phyloP scores from a whole-genome alignment of 2,113 vertebrate genomes.

The Spheniscus mendiculus region DNA sequence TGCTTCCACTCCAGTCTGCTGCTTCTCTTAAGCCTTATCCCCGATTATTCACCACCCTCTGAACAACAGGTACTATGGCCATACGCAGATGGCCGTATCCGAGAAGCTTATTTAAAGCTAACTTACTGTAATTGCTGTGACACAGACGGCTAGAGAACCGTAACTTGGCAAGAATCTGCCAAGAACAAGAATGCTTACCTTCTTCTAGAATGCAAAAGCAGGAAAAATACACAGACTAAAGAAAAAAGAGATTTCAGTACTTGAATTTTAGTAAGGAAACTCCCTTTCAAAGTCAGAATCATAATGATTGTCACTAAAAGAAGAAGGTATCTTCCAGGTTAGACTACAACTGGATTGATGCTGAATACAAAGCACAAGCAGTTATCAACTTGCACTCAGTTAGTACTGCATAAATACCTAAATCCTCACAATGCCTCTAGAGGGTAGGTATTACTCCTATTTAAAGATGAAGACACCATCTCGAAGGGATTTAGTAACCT shows the following conservation, averaged over 20 bases:
- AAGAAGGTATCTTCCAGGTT: background rate
- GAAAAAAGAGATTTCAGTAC: background rate
- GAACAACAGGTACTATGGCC: constrained; percentile 52
- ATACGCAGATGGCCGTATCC: constrained; percentile 74
- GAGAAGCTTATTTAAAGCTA: constrained; percentile 59
- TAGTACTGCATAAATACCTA: background rate
- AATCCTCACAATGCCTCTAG: background rate
- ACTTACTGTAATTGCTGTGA: background rate
- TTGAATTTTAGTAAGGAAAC: background rate
- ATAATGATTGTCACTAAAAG: background rate
- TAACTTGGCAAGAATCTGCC: background rate
- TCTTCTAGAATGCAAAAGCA: background rate
- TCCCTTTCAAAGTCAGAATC: background rate
- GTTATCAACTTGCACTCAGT: background rate
- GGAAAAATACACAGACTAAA: background rate
- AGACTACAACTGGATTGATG: background rate
- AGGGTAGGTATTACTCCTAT: background rate
- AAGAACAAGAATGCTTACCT: background rate
- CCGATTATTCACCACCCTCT: constrained; percentile 79
- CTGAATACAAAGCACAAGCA: background rate
- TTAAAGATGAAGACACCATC: constrained; percentile 28
- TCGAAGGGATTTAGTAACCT: constrained; percentile 44
- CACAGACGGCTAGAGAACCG: background rate
- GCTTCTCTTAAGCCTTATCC: constrained; percentile 85
- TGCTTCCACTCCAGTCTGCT: constrained; percentile 31